Evolutionary conservation across 2,888 invertebrate species (phyloP).

Genomic region (Octonoba sinensis): DNA sequence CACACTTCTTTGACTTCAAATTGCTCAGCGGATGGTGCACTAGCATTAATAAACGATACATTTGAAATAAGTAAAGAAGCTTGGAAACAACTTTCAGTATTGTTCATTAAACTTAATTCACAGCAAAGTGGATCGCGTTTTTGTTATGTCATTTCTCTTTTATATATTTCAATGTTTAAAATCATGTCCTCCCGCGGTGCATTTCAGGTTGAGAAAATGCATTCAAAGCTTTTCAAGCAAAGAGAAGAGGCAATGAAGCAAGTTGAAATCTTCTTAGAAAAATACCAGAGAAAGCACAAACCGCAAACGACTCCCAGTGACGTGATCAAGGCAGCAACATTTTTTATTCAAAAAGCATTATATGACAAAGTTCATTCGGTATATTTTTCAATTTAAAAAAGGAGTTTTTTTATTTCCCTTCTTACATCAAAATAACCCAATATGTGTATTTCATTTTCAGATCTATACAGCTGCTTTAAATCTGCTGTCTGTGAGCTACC

Average conservation of each 20-base stretch:
- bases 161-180: too few species aligned
- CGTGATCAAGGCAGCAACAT: conserved; percentile 84
- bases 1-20: too few species aligned
- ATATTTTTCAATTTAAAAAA: background rate
- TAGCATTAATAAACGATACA: too few species aligned
- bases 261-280: conserved; percentile 72
- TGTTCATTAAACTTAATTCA: too few species aligned
- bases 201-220: conserved; percentile 86
- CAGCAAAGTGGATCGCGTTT: too few species aligned
- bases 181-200: too few species aligned
- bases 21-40: too few species aligned
- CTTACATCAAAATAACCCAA: background rate
- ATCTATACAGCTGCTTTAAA: conserved; percentile 48
- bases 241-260: conserved; percentile 88
- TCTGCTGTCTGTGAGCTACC: conserved; percentile 35
- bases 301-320: conserved; percentile 78
- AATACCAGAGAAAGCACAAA: conserved; percentile 57
- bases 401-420: background rate
- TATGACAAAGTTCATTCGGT: conserved; percentile 91
- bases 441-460: background rate
- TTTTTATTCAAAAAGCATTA: conserved; percentile 83
- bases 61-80: too few species aligned
- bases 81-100: too few species aligned
- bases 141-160: too few species aligned
- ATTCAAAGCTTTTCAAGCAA: conserved; percentile 89